These are phyloP conservation scores for Polydrusus cervinus DNA, from an alignment of 2,888 invertebrate genomes.

Conservation along the genomic window DNA sequence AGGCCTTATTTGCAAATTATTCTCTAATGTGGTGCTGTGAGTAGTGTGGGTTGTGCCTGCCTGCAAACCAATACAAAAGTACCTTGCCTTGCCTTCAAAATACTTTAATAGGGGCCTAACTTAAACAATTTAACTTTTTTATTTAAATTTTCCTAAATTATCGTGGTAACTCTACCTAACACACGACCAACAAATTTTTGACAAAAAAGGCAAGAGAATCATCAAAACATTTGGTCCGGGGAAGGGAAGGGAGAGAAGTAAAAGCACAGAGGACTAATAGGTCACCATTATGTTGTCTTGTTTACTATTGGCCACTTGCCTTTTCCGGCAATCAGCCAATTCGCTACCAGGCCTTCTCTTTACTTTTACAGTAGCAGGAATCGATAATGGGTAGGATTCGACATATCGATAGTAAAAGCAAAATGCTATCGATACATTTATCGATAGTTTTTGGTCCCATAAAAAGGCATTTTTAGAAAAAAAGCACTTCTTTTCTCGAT, in stretches of 20 bases:
- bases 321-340: too few relatives aligned
- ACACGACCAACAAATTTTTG: not conserved
- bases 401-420: too few relatives aligned
- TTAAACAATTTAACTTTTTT: not conserved
- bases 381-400: too few relatives aligned
- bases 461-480: too few relatives aligned
- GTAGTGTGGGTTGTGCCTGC: not conserved
- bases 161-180: slow-evolving; percentile 2
- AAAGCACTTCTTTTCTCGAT: too few relatives aligned
- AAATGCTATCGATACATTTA: too few relatives aligned
- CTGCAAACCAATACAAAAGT: not conserved
- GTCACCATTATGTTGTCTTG: too few relatives aligned
- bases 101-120: not conserved
- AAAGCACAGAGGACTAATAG: not conserved
- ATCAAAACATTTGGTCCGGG: slow-evolving; percentile 21
- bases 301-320: too few relatives aligned
- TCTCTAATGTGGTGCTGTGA: slow-evolving; percentile 20
- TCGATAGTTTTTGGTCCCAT: too few relatives aligned
- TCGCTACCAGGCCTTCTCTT: too few relatives aligned
- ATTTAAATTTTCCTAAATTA: not conserved
- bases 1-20: not conserved
- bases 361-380: too few relatives aligned
- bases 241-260: not conserved
- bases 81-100: not conserved
- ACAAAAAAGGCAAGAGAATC: slow-evolving; percentile 15